These are phyloP conservation scores for Syndactyla subalaris DNA, from an alignment of 2,797 vertebrate species.

Conservation along the genomic window DNA sequence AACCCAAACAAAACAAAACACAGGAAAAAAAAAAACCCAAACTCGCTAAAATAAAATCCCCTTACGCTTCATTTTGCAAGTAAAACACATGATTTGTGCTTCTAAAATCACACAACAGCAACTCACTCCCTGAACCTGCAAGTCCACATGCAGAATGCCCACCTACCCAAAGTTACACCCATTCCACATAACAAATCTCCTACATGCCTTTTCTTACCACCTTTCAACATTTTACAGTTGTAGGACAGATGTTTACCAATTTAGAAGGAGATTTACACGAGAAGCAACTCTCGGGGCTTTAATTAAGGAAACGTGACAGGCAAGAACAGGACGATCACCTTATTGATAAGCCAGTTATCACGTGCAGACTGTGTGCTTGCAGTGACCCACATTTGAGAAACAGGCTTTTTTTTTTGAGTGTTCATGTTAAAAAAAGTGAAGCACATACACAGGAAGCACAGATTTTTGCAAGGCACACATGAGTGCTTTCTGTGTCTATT, in stretches of 20 bases:
- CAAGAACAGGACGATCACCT: not conserved
- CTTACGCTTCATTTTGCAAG: not conserved
- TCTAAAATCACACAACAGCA: not conserved
- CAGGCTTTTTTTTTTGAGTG: not conserved
- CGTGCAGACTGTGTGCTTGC: not conserved
- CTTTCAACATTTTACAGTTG: not conserved
- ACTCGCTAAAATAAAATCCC: not conserved
- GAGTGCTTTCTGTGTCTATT: not conserved
- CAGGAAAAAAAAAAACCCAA: not conserved
- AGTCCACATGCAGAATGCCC: not conserved
- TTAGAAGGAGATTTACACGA: not conserved
- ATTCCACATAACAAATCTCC: not conserved
- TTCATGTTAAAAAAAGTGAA: not conserved
- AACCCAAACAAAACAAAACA: not conserved
- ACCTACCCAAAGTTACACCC: not conserved
- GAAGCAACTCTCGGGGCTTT: not conserved
- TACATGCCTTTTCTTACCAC: not conserved
- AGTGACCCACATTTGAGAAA: constrained; percentile 10
- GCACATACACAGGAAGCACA: not conserved
- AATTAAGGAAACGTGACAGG: constrained; percentile 3
- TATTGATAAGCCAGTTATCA: constrained; percentile 31
- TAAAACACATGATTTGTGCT: not conserved
- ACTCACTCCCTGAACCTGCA: not conserved
- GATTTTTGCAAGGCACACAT: not conserved
- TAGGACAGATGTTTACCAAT: not conserved